Percentiles rank a stretch among this genome's conserved stretches.
Conservation (phyloP, 2,113 vertebrate species). For the Odocoileus hemionus region DNA sequence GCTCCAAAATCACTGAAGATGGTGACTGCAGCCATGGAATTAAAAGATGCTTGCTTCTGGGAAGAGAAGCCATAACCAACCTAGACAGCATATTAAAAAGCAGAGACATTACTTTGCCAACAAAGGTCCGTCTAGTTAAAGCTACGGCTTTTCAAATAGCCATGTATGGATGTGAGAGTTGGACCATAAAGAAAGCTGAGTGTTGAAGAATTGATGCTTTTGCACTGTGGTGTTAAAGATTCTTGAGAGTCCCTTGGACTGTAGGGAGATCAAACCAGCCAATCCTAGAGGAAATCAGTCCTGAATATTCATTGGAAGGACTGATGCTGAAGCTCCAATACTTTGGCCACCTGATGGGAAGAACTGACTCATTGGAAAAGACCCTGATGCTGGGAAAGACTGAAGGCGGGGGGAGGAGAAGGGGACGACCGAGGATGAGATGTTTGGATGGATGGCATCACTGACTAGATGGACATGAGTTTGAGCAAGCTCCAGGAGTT, state of each 20-base stretch:
- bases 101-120: neutral
- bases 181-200: neutral
- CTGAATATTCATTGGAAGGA: neutral
- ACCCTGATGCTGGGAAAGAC: neutral
- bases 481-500: neutral
- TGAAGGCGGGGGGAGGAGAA: neutral
- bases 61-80: neutral
- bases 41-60: neutral
- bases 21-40: neutral
- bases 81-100: neutral
- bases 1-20: neutral
- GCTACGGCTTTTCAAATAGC: neutral
- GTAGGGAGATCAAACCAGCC: neutral
- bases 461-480: neutral
- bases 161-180: neutral
- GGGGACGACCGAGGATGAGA: neutral
- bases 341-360: neutral
- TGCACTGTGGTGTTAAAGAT: neutral
- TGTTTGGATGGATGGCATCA: neutral
- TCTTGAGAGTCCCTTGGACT: neutral
- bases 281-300: neutral
- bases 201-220: neutral
- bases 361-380: neutral
- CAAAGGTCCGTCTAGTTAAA: neutral
- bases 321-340: neutral